Percentiles rank a stretch among this genome's conserved stretches.
Conservation (phyloP, 2,113 vertebrate species). For the Hystrix brachyura region DNA sequence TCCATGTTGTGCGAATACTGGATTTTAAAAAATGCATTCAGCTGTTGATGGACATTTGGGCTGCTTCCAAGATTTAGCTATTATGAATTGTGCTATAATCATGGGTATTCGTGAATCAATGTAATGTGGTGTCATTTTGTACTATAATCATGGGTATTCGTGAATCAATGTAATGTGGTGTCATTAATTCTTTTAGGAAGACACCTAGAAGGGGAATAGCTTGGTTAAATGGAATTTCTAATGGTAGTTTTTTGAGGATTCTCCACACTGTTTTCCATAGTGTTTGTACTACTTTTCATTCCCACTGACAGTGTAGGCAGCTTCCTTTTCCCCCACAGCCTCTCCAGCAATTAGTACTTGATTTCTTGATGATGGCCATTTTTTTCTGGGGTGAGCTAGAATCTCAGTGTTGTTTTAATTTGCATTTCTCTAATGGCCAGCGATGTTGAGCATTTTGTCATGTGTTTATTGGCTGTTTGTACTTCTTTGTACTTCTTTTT, state of each 20-base stretch:
- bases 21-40: neutral
- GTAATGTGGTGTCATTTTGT: neutral
- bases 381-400: neutral
- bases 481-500: neutral
- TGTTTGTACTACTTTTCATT: neutral
- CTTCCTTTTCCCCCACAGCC: neutral
- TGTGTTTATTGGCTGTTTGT: neutral
- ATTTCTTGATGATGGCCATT: neutral
- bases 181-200: neutral
- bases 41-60: neutral
- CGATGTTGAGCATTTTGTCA: neutral
- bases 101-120: neutral
- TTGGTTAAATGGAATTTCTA: neutral
- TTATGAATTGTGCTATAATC: neutral
- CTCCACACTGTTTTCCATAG: neutral
- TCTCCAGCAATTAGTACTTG: neutral
- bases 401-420: neutral
- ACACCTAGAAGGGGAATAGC: neutral
- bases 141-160: neutral
- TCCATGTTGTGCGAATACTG: neutral
- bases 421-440: neutral
- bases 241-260: neutral
- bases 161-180: neutral
- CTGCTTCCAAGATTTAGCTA: neutral
- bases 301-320: neutral